Percentiles rank a stretch among this genome's conserved stretches.
phyloP scores from a whole-genome alignment of 2,113 vertebrate genomes.

The Dasypus novemcinctus region DNA sequence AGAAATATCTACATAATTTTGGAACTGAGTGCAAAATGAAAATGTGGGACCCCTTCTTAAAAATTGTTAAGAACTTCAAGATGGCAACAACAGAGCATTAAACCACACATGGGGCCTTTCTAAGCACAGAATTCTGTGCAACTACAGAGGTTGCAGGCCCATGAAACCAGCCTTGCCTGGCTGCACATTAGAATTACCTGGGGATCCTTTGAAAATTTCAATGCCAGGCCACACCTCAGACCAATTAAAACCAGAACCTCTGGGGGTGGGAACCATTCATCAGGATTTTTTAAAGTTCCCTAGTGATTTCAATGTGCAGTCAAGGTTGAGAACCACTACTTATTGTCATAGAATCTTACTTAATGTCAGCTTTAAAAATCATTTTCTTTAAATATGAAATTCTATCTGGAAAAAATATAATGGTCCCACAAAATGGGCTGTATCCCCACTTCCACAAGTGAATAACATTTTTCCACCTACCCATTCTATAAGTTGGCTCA shows the following conservation, averaged over 20 bases:
- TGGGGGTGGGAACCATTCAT: not conserved
- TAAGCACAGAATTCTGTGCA: not conserved
- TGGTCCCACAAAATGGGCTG: not conserved
- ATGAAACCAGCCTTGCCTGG: not conserved
- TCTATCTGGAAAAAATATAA: not conserved
- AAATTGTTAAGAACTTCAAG: slow-evolving; percentile 30
- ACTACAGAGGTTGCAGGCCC: too few species aligned
- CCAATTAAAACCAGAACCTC: slow-evolving; percentile 26
- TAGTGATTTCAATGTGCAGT: not conserved
- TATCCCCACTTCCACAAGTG: not conserved
- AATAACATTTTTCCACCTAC: slow-evolving; percentile 12
- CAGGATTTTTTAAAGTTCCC: slow-evolving; percentile 31
- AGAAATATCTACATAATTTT: not conserved
- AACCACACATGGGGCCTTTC: not conserved
- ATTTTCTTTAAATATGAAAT: slow-evolving; percentile 51
- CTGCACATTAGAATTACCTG: not conserved
- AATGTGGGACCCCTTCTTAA: not conserved
- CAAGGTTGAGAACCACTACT: slow-evolving; percentile 9
- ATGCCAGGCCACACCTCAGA: not conserved
- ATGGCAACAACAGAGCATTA: not conserved
- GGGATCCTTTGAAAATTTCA: not conserved
- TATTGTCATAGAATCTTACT: slow-evolving; percentile 27
- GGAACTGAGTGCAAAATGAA: not conserved
- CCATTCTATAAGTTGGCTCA: slow-evolving; percentile 14
- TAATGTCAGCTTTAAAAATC: slow-evolving; percentile 48